Evolutionary conservation across 1,140 invertebrate species (phyloP).

Genomic region (Lineus longissimus): DNA sequence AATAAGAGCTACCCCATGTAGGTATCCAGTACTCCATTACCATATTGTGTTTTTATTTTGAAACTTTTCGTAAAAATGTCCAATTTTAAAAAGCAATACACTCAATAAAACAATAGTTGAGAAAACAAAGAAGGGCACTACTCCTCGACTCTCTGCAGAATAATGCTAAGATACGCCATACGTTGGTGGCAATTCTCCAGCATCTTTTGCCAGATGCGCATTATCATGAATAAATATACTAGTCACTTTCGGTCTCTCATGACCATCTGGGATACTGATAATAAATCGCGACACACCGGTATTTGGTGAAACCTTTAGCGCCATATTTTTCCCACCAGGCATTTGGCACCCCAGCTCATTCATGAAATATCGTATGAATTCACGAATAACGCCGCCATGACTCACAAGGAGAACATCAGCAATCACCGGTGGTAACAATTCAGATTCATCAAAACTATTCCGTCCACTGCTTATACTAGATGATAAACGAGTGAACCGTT

Average conservation of each 20-base stretch:
- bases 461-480: slow-evolving; percentile 43
- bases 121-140: too few species aligned
- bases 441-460: slow-evolving; percentile 49
- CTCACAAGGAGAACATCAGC: slow-evolving; percentile 50
- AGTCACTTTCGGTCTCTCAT: slow-evolving; percentile 26
- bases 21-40: too few species aligned
- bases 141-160: too few species aligned
- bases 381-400: slow-evolving; percentile 49
- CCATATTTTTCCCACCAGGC: slow-evolving; percentile 44
- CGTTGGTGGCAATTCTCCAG: neutral
- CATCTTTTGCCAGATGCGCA: slow-evolving; percentile 32
- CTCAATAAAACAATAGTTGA: too few species aligned
- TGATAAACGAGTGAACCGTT: slow-evolving; percentile 37
- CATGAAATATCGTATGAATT: slow-evolving; percentile 47
- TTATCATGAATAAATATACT: slow-evolving; percentile 43
- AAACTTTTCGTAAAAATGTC: too few species aligned
- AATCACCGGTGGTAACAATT: slow-evolving; percentile 30
- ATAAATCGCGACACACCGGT: slow-evolving; percentile 45
- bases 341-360: slow-evolving; percentile 49
- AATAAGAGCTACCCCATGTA: too few species aligned
- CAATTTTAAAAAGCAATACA: too few species aligned
- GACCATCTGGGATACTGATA: slow-evolving; percentile 29
- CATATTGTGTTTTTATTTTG: too few species aligned
- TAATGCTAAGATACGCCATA: too few species aligned
- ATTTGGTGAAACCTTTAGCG: slow-evolving; percentile 46